A percentile compares a stretch with the other conserved stretches of the same genome.
phyloP scores from a whole-genome alignment of 2,797 vertebrate genomes.

The Triplophysa bombifrons region DNA sequence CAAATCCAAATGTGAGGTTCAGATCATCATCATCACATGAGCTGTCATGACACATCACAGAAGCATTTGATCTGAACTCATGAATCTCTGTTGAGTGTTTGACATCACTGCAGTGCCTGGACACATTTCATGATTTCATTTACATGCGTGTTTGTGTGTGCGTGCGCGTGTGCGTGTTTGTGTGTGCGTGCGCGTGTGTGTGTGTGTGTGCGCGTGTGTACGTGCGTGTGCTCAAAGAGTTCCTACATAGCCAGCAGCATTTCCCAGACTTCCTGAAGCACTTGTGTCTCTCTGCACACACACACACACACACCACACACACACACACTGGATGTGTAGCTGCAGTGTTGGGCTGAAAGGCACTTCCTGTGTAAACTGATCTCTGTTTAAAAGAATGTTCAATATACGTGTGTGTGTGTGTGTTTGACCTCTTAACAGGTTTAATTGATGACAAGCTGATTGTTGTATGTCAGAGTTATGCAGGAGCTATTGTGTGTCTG shows the following conservation, averaged over 20 bases:
- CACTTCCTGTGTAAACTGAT: conserved; percentile 38
- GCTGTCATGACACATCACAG: conserved; percentile 55
- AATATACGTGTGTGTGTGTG: conserved; percentile 3
- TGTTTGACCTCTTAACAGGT: neutral
- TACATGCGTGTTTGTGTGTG: too few relatives aligned
- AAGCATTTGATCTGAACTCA: too few relatives aligned
- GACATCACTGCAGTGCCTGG: too few relatives aligned
- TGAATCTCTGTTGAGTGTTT: too few relatives aligned
- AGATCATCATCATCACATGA: conserved; percentile 63
- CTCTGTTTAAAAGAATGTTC: conserved; percentile 31
- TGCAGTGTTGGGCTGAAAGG: conserved; percentile 28
- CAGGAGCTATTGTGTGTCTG: conserved; percentile 23
- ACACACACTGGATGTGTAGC: conserved; percentile 13
- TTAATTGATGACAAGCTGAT: conserved; percentile 7
- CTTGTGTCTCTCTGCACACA: conserved; percentile 33
- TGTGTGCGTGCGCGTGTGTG: conserved; percentile 1
- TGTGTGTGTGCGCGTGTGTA: too few relatives aligned
- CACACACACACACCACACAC: neutral
- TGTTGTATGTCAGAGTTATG: neutral
- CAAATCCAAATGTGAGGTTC: conserved; percentile 52
- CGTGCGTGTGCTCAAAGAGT: conserved; percentile 27
- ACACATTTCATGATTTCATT: too few relatives aligned
- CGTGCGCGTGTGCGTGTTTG: too few relatives aligned
- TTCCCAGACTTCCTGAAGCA: conserved; percentile 47
- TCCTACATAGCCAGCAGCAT: conserved; percentile 47